Percentiles rank a stretch among this genome's conserved stretches.
phyloP scores from a whole-genome alignment of 1,140 invertebrate genomes.

The Polypedilum pembai region DNA sequence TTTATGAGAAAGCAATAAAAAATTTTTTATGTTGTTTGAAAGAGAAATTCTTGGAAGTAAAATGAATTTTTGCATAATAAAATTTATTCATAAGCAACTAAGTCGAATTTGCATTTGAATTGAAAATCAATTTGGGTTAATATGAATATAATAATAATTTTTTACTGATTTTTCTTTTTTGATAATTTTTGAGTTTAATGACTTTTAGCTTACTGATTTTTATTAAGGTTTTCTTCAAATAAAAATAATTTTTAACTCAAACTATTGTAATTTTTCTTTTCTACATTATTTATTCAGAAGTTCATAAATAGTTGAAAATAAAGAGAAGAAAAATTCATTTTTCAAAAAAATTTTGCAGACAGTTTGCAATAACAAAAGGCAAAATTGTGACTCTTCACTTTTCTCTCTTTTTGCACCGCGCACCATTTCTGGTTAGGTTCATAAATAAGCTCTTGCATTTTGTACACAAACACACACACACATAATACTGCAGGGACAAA shows the following conservation, averaged over 20 bases:
- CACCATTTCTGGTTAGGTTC: neutral
- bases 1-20: neutral
- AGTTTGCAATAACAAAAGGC: too few relatives aligned
- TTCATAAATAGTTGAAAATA: neutral
- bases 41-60: conserved; percentile 9
- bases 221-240: neutral
- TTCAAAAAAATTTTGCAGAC: neutral
- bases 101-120: neutral
- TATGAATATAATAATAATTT: neutral
- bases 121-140: conserved; percentile 1
- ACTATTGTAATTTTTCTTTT: too few relatives aligned
- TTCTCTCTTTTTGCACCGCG: neutral
- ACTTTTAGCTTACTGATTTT: neutral
- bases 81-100: neutral
- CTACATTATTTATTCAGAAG: too few relatives aligned
- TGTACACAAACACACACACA: too few relatives aligned
- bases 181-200: neutral
- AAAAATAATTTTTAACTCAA: too few relatives aligned
- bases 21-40: neutral
- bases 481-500: neutral
- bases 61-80: neutral
- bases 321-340: neutral
- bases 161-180: neutral
- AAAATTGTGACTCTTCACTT: neutral
- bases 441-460: neutral